Conservation (phyloP, 2,113 vertebrate species). For the Sylvia atricapilla region DNA sequence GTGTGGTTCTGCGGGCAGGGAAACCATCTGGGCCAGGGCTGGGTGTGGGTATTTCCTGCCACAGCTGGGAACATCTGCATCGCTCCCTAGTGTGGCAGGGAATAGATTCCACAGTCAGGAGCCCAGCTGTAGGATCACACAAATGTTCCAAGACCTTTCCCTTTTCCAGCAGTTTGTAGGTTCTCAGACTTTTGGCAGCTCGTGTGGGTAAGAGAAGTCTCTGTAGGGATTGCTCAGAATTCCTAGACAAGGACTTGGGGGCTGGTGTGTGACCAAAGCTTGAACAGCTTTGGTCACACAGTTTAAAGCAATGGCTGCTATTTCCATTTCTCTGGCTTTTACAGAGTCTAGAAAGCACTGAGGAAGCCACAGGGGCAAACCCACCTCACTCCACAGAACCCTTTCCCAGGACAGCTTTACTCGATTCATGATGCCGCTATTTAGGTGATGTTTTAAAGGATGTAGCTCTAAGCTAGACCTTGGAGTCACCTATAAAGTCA, state of each 20-base stretch:
- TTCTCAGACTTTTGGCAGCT: not conserved
- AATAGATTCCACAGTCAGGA: not conserved
- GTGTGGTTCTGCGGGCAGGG: not conserved
- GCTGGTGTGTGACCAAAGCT: not conserved
- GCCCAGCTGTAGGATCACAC: not conserved
- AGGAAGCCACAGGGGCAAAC: not conserved
- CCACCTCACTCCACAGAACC: not conserved
- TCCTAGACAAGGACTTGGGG: not conserved
- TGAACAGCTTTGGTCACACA: too few relatives aligned
- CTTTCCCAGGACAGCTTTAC: not conserved
- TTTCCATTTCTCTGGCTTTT: not conserved
- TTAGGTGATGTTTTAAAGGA: not conserved
- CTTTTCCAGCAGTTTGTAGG: not conserved
- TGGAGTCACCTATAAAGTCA: not conserved
- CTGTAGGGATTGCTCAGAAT: too few relatives aligned
- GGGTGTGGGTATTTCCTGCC: not conserved
- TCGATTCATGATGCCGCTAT: fast-evolving
- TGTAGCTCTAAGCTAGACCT: not conserved
- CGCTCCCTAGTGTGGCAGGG: fast-evolving
- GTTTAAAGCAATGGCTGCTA: not conserved
- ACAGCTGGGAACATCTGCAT: not conserved
- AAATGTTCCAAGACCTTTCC: not conserved
- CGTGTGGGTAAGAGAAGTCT: fast-evolving
- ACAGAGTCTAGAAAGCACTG: not conserved
- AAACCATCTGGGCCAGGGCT: not conserved